Evolutionary conservation across 2,888 invertebrate species (phyloP).

Genomic region (Diarsia mendica): DNA sequence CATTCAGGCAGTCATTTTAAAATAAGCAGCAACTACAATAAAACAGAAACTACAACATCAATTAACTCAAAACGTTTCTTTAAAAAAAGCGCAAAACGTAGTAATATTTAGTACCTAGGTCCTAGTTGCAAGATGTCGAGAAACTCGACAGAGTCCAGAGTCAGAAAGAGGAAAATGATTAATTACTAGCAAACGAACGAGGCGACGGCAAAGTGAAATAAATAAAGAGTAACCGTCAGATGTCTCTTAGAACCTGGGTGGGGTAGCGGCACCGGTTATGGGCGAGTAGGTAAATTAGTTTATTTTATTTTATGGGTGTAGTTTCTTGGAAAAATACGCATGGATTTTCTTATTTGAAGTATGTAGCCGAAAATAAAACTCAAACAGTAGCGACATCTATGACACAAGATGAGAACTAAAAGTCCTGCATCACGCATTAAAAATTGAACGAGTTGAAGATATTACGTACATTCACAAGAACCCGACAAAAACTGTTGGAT

Average conservation of each 20-base stretch:
- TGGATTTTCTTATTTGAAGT: neutral
- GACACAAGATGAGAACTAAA: neutral
- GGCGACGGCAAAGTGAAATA: constrained; percentile 24
- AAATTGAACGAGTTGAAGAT: neutral
- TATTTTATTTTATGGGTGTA: too few species aligned
- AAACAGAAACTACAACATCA: neutral
- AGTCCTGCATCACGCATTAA: neutral
- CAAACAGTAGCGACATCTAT: neutral
- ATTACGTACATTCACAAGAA: neutral
- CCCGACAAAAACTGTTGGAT: too few species aligned
- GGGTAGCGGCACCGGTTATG: constrained; percentile 16
- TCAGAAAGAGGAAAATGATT: constrained; percentile 29
- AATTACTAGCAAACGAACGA: constrained; percentile 28
- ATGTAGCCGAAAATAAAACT: neutral
- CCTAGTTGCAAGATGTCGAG: neutral
- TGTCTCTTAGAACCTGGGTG: constrained; percentile 2
- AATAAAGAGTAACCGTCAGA: constrained; percentile 23
- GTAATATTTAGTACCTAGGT: neutral
- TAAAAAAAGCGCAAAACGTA: neutral
- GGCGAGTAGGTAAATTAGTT: neutral
- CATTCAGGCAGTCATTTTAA: neutral
- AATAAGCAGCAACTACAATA: neutral
- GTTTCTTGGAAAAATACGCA: neutral
- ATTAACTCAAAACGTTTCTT: neutral
- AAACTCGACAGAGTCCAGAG: constrained; percentile 2